Percentiles rank a stretch among this genome's conserved stretches.
phyloP scores from a whole-genome alignment of 2,113 vertebrate species.

The Hippoglossus stenolepis region DNA sequence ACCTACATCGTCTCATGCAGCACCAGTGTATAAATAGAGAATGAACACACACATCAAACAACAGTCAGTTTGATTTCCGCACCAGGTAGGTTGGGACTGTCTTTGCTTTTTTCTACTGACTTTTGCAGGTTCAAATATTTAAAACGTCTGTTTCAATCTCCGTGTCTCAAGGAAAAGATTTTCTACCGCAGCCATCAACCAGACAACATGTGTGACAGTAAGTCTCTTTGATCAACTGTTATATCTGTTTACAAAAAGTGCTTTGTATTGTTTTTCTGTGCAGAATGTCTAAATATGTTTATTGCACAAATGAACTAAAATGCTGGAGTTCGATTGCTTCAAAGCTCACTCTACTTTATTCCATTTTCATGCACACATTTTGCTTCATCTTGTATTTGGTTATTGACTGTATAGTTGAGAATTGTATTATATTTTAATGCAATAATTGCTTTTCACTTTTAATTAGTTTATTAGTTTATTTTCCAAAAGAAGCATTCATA shows the following conservation, averaged over 20 bases:
- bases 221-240: constrained; percentile 24
- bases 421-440: too few species aligned
- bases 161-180: not conserved
- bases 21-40: constrained; percentile 44
- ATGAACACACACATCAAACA: not conserved
- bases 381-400: not conserved
- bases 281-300: not conserved
- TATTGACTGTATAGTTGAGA: too few species aligned
- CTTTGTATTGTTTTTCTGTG: not conserved
- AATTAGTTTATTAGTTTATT: too few species aligned
- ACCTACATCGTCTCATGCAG: not conserved
- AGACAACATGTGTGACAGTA: constrained; percentile 51
- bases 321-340: too few species aligned
- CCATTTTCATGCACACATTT: not conserved
- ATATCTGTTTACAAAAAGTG: not conserved
- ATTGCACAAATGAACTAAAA: not conserved
- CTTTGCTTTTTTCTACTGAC: not conserved
- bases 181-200: not conserved
- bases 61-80: not conserved
- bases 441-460: too few species aligned
- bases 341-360: too few species aligned
- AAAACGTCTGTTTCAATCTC: not conserved
- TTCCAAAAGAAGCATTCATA: too few species aligned
- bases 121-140: not conserved
- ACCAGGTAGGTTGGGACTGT: constrained; percentile 20